Percentiles rank a stretch among this genome's conserved stretches.
Conservation (phyloP, 2,797 vertebrate species). For the Molossus alvarezi region DNA sequence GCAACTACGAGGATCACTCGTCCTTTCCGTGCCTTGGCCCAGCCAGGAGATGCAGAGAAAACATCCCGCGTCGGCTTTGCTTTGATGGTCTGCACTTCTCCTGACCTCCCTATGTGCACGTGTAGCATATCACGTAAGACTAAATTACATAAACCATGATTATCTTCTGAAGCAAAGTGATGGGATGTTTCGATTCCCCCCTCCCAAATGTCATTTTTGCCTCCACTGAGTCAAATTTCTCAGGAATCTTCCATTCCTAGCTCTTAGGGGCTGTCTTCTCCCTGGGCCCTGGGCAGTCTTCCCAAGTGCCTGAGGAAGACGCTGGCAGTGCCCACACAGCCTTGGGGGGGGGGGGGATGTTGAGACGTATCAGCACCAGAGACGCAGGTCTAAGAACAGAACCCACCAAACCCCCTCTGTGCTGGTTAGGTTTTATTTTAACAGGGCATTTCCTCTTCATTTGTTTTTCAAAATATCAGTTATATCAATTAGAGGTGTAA, state of each 20-base stretch:
- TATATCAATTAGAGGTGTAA: slow-evolving; percentile 87
- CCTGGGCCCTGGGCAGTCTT: neutral
- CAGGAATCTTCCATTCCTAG: neutral
- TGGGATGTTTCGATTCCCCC: neutral
- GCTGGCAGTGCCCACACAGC: neutral
- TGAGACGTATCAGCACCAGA: neutral
- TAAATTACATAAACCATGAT: neutral
- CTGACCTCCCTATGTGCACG: neutral
- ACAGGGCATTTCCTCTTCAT: slow-evolving; percentile 81
- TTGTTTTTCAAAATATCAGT: slow-evolving; percentile 85
- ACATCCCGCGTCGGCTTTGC: neutral
- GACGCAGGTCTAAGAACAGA: slow-evolving; percentile 49
- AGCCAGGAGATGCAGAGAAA: neutral
- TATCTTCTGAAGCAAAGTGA: neutral
- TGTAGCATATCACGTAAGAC: neutral
- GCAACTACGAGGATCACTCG: fast-evolving
- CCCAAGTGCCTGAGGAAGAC: neutral
- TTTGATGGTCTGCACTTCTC: neutral
- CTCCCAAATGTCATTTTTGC: neutral
- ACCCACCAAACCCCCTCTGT: slow-evolving; percentile 57
- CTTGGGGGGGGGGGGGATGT: neutral
- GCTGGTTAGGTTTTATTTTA: slow-evolving; percentile 87
- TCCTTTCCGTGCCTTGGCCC: neutral
- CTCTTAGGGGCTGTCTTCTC: neutral
- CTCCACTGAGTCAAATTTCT: neutral